Evolutionary conservation across 2,113 vertebrate genomes (phyloP), one percentile per base, ranked within the genome.

Genomic region (Aegypius monachus): DNA sequence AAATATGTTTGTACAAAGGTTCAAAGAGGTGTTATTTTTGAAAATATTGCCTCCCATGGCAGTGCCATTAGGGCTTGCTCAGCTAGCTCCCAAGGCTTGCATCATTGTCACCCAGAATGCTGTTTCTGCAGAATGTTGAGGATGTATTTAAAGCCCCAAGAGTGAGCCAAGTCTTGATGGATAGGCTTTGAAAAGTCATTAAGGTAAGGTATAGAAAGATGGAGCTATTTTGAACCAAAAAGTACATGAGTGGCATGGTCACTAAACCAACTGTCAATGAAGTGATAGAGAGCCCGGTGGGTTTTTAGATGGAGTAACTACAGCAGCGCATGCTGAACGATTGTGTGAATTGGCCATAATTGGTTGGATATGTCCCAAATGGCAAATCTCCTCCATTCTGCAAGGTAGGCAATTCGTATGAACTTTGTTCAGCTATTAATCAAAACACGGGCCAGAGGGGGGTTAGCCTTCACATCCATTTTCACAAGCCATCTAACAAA

Each of bases 1-100:
- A 65, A 43, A 20, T 5, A 3, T 8, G 16, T 31, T 23, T 25
- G 4, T 17, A 8, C 14, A 25, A 32, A 77, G 13, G 58, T 23
- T 73, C 17, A 11, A 29, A 48, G 50, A 61, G 50, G 16, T 4
- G 32, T 47, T 59, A 27, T 6, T n/a, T 74, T 26, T 43, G 42
- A 61, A 43, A 27, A 16, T 3, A 3, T 3, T 32, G 32, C 53
- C 12, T 13, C 5, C 20, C 23, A 0, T 3, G 12, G n/a, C 31
- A 7, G 22, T 23, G 61, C 42, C 23, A 4, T 11, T 3, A 20
- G 45, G 45, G 25, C 66, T 62, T 16, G 40, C 40, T 55, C 81
- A 18, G 43, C 63, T 10, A 4, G 11, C 70, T 58, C 42, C 40
- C 8, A 2, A 6, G 40, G 40, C 25, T 38, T 13, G 36, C 23